Evolutionary conservation across 2,888 invertebrate genomes (phyloP), one percentile per base, ranked within the genome.

Genomic region (Frankliniella fusca): DNA sequence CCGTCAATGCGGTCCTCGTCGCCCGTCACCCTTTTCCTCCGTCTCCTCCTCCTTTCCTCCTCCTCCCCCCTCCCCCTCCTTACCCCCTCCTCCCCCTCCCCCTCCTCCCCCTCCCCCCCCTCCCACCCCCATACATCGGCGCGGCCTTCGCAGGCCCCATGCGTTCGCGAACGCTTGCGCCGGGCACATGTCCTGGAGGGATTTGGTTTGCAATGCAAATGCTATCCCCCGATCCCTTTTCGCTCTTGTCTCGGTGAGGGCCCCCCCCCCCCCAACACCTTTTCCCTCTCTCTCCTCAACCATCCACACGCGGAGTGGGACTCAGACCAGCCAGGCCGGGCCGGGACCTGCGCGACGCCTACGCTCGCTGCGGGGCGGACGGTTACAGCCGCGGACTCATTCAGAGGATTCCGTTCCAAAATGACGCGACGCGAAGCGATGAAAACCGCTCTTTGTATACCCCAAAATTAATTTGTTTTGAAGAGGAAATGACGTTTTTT

Each of bases 101-200:
- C 61, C 61, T 15, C 61, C 61, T 5, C 38, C 12, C 61, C 54
- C 3, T 54, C 2, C 15, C 54, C 15, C 8, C 23, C 70, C n/a
- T 20, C 70, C 70, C 8, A n/a, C n/a, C n/a, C n/a, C n/a, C n/a
- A n/a, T n/a, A n/a, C n/a, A n/a, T n/a, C n/a, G 0, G 54, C 54
- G 54, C 10, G 54, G 18, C 15, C 15, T 12, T 5, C 11, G 54
- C 15, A 54, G 38, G 38, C 54, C 18, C 20, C 54, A 5, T 15
- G 15, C 54, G 20, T 11, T 54, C 54, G 54, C 54, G 54, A 54
- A 54, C 54, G 54, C 18, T 54, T 54, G 18, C 70, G 70, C 70
- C 70, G 70, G 27, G 70, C 70, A 76, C 70, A 76, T 76, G 70
- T 76, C 70, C 70, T 76, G 70, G 70, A 76, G 70, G 70, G 70